Conservation (phyloP, 2,113 vertebrate species). For the Gallinago jamesoni region DNA sequence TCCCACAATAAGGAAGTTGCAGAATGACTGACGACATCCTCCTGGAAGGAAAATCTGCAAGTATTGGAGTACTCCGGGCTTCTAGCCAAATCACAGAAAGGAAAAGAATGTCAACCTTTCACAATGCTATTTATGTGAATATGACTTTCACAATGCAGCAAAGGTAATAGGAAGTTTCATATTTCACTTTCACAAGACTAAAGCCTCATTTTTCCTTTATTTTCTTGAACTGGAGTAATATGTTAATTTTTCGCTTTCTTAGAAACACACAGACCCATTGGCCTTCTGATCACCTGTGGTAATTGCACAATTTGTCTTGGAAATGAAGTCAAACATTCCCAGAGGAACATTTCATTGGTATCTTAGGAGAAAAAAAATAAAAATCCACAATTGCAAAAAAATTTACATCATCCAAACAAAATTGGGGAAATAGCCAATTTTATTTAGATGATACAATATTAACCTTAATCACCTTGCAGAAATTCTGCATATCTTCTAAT, state of each 20-base stretch:
- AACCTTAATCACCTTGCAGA: neutral
- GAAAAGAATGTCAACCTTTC: neutral
- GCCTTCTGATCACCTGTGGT: neutral
- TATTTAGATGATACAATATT: neutral
- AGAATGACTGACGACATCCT: conserved; percentile 4
- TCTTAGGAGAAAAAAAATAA: neutral
- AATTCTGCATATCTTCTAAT: neutral
- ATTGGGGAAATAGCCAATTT: neutral
- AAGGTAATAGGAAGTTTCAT: neutral
- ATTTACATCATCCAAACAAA: neutral
- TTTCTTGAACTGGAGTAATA: neutral
- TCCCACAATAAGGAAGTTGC: neutral
- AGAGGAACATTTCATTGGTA: neutral
- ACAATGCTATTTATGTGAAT: neutral
- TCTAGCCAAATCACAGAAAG: conserved; percentile 4
- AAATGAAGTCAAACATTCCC: neutral
- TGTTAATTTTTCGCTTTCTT: neutral
- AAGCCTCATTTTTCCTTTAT: neutral
- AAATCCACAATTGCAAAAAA: neutral
- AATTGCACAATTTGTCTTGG: conserved; percentile 4
- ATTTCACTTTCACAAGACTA: neutral
- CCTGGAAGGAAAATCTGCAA: neutral
- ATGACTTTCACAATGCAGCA: neutral
- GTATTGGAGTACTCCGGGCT: neutral
- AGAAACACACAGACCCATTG: neutral